Conservation (phyloP, 2,888 invertebrate species). For the Onchidella celtica region DNA sequence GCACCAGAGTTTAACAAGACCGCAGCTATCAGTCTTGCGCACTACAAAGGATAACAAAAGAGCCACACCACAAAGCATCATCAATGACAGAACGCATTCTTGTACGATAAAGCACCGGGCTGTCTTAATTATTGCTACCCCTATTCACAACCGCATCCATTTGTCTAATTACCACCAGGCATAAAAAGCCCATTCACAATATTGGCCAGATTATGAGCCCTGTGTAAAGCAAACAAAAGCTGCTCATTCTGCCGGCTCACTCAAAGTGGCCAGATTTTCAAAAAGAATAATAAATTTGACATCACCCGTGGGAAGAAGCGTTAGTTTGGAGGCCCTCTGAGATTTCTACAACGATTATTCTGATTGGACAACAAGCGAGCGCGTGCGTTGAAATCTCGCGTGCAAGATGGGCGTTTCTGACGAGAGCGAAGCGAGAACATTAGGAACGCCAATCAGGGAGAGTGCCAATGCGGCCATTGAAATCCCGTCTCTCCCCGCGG, state of each 20-base stretch:
- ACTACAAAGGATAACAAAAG: too few relatives aligned
- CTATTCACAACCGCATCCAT: slow-evolving; percentile 1
- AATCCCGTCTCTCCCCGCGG: not conserved
- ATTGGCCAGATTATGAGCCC: slow-evolving; percentile 20
- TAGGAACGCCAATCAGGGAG: slow-evolving; percentile 27
- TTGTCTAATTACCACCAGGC: slow-evolving; percentile 25
- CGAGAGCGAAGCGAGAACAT: not conserved
- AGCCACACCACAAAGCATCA: too few relatives aligned
- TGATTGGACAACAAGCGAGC: slow-evolving; percentile 26
- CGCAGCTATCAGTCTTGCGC: too few relatives aligned
- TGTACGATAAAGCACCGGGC: not conserved
- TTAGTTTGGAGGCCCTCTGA: slow-evolving; percentile 38
- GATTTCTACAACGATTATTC: slow-evolving; percentile 32
- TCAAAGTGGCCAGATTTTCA: slow-evolving; percentile 34
- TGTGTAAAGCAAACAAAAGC: slow-evolving; percentile 11
- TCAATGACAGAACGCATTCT: too few relatives aligned
- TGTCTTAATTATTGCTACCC: not conserved
- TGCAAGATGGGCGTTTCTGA: slow-evolving; percentile 1
- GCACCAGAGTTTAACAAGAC: too few relatives aligned
- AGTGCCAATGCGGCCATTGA: slow-evolving; percentile 26
- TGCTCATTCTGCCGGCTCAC: not conserved
- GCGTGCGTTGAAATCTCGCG: slow-evolving; percentile 25
- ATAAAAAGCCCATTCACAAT: slow-evolving; percentile 13
- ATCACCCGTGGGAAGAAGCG: slow-evolving; percentile 24
- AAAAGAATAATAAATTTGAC: slow-evolving; percentile 47